These are phyloP conservation scores for Eilema caniola DNA, from an alignment of 2,888 invertebrate species.

Conservation along the genomic window DNA sequence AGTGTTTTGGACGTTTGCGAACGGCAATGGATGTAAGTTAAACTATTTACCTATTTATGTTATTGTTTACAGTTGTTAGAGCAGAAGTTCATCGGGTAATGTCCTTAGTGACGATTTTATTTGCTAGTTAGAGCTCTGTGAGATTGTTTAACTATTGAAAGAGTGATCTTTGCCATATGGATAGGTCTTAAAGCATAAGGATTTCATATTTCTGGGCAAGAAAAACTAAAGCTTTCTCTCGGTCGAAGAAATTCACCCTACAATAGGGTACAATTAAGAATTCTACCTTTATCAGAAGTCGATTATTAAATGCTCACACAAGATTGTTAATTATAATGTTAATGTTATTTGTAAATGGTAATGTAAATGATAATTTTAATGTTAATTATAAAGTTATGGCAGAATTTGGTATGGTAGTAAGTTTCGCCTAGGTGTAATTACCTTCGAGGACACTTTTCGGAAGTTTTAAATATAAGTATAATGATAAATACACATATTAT, in stretches of 20 bases:
- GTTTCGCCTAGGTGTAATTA: too few relatives aligned
- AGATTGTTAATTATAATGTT: too few relatives aligned
- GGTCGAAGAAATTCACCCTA: background rate
- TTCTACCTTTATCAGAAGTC: too few relatives aligned
- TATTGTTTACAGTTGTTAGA: background rate
- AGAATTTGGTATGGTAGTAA: too few relatives aligned
- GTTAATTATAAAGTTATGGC: too few relatives aligned
- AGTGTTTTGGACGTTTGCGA: slow-evolving; percentile 71
- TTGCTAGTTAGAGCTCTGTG: background rate
- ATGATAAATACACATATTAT: too few relatives aligned
- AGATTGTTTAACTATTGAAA: background rate
- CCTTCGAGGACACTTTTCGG: too few relatives aligned
- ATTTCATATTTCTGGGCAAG: background rate
- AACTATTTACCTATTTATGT: slow-evolving; percentile 10
- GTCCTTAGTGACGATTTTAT: background rate
- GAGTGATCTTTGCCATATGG: background rate
- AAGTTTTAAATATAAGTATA: too few relatives aligned
- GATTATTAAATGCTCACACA: too few relatives aligned
- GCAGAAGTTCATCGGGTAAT: background rate
- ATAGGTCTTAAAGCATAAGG: background rate
- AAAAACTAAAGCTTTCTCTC: background rate
- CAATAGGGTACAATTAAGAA: too few relatives aligned
- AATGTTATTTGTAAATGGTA: too few relatives aligned
- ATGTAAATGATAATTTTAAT: too few relatives aligned
- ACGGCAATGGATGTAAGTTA: slow-evolving; percentile 78